Percentiles rank a stretch among this genome's conserved stretches.
phyloP scores from a whole-genome alignment of 2,888 invertebrate genomes.

The Apodemia mormo region DNA sequence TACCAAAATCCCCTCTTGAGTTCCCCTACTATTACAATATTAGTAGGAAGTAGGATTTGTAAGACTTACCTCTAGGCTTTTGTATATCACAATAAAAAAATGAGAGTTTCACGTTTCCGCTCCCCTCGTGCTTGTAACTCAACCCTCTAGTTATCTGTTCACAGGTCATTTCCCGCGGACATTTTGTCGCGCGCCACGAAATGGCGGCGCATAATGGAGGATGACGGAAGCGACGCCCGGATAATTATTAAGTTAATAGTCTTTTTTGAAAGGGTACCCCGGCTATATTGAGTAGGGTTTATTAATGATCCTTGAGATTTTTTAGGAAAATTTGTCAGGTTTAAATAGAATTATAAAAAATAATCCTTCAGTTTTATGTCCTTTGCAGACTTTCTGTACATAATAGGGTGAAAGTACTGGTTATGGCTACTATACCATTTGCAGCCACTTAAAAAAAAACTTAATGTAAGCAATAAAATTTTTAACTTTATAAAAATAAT shows the following conservation, averaged over 20 bases:
- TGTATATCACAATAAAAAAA: too few relatives aligned
- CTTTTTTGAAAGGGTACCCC: constrained; percentile 24
- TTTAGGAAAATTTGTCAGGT: neutral
- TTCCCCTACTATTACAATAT: too few relatives aligned
- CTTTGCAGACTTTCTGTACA: too few relatives aligned
- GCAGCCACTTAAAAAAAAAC: too few relatives aligned
- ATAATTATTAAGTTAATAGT: constrained; percentile 38
- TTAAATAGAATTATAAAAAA: neutral
- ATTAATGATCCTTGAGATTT: neutral
- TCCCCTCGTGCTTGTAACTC: constrained; percentile 23
- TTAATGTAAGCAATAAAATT: too few relatives aligned
- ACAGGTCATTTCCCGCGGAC: constrained; percentile 48
- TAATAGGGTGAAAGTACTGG: too few relatives aligned
- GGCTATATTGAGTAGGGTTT: constrained; percentile 17
- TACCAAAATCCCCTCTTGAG: too few relatives aligned
- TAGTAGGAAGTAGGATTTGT: too few relatives aligned
- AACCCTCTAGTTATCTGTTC: constrained; percentile 52
- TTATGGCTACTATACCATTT: too few relatives aligned
- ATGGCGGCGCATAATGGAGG: constrained; percentile 48
- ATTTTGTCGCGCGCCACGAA: constrained; percentile 44
- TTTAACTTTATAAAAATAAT: too few relatives aligned
- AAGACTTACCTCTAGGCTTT: too few relatives aligned
- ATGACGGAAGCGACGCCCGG: constrained; percentile 45
- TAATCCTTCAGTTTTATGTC: too few relatives aligned
- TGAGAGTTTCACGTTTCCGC: constrained; percentile 22